A percentile compares a stretch with the other conserved stretches of the same genome.
Evolutionary conservation across 1,140 invertebrate genomes (phyloP).

Genomic region (Lineus longissimus): DNA sequence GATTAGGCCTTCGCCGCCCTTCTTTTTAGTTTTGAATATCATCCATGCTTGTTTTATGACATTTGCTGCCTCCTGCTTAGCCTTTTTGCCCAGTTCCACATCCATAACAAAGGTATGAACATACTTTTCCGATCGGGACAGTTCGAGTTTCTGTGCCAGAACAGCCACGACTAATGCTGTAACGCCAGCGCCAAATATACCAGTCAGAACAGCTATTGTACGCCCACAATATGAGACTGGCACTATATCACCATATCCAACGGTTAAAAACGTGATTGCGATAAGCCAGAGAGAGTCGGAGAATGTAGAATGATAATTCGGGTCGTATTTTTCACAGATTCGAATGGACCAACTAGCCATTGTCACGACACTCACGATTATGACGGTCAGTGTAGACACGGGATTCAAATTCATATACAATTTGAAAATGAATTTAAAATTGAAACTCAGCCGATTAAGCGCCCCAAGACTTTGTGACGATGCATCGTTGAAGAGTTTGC

Average conservation of each 20-base stretch:
- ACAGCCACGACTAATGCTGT: conserved; percentile 48
- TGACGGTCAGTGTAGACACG: conserved; percentile 33
- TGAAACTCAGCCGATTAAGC: conserved; percentile 44
- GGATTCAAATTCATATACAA: conserved; percentile 48
- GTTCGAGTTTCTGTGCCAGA: conserved; percentile 32
- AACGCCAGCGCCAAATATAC: conserved; percentile 40
- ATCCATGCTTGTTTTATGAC: conserved; percentile 26
- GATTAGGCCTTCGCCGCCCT: too few species aligned
- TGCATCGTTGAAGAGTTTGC: conserved; percentile 45
- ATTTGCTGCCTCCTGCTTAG: conserved; percentile 32
- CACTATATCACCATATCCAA: conserved; percentile 50
- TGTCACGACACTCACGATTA: conserved; percentile 39
- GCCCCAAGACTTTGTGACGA: conserved; percentile 47
- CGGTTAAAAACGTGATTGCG: conserved; percentile 51
- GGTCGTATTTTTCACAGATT: conserved; percentile 28
- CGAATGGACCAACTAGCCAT: conserved; percentile 44
- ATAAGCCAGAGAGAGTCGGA: conserved; percentile 48
- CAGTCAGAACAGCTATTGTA: conserved; percentile 42
- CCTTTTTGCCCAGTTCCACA: conserved; percentile 29
- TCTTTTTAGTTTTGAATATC: too few species aligned
- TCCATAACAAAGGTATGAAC: conserved; percentile 35
- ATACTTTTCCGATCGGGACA: conserved; percentile 32
- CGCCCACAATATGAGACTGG: conserved; percentile 47
- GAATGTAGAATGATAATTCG: conserved; percentile 19
- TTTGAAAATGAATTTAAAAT: conserved; percentile 48